Evolutionary conservation across 2,888 invertebrate species (phyloP).

Genomic region (Mactromeris polynyma): DNA sequence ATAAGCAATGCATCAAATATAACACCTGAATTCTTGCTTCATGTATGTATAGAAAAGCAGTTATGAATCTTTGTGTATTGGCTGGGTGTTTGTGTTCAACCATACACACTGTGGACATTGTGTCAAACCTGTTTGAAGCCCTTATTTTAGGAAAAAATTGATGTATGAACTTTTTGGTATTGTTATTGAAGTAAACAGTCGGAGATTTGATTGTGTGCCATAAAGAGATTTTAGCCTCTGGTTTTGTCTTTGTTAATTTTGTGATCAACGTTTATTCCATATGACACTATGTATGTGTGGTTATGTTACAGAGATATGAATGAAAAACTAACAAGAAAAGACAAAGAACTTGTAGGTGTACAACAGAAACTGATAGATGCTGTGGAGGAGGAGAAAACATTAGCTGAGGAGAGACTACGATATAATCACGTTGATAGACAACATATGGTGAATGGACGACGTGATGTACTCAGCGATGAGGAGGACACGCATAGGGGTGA

Average conservation of each 20-base stretch:
- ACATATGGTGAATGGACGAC: conserved; percentile 35
- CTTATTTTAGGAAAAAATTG: no score
- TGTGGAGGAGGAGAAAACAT: conserved; percentile 73
- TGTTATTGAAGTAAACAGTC: neutral
- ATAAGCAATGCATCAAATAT: no score
- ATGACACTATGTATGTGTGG: neutral
- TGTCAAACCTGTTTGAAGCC: no score
- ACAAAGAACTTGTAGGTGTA: conserved; percentile 70
- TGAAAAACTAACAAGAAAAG: conserved; percentile 73
- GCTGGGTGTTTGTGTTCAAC: no score
- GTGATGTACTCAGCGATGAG: conserved; percentile 45
- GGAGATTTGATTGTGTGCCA: neutral
- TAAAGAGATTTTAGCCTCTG: neutral
- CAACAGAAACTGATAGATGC: conserved; percentile 76
- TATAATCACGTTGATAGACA: conserved; percentile 56
- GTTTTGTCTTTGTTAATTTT: neutral
- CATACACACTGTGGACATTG: no score
- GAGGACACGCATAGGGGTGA: conserved; percentile 54
- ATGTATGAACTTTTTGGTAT: no score
- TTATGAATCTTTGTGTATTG: no score
- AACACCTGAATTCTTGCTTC: no score
- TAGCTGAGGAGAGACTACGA: conserved; percentile 72
- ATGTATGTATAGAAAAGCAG: no score
- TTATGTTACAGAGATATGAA: conserved; percentile 74
- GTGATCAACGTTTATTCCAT: neutral